A percentile compares a stretch with the other conserved stretches of the same genome.
Conservation (phyloP, 2,888 invertebrate genomes). For the Meliscaeva auricollis region DNA sequence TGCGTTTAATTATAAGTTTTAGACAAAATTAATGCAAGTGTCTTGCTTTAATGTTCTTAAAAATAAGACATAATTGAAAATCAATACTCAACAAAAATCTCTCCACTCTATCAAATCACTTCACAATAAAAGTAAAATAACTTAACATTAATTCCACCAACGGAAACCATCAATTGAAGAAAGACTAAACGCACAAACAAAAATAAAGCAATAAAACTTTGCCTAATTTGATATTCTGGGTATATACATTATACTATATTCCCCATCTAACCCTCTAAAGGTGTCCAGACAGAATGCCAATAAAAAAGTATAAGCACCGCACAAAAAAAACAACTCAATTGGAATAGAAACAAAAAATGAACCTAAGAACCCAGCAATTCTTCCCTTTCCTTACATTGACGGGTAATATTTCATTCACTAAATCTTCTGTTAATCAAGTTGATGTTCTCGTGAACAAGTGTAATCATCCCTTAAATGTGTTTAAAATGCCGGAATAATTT, state of each 20-base stretch:
- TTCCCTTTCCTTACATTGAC: conserved; percentile 44
- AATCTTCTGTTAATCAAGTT: conserved; percentile 79
- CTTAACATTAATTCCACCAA: conserved; percentile 68
- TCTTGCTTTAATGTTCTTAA: no score
- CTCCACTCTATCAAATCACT: conserved; percentile 23
- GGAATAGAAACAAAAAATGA: conserved; percentile 6
- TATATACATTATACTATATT: conserved; percentile 4
- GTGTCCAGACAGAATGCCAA: conserved; percentile 72
- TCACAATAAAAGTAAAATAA: conserved; percentile 55
- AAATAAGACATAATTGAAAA: no score
- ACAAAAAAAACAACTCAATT: conserved; percentile 60
- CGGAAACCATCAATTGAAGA: conserved; percentile 59
- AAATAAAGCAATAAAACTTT: conserved; percentile 65
- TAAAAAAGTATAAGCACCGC: conserved; percentile 50
- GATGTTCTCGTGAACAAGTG: conserved; percentile 78
- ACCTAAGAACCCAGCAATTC: not conserved
- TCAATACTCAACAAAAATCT: not conserved
- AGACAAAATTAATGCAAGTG: no score
- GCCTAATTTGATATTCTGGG: conserved; percentile 69
- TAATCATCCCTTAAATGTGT: conserved; percentile 78
- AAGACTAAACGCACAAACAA: conserved; percentile 30
- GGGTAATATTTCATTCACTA: conserved; percentile 78
- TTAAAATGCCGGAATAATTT: conserved; percentile 73
- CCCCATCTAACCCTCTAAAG: conserved; percentile 59
- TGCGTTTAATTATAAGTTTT: no score